Evolutionary conservation across 2,888 invertebrate species (phyloP), one percentile per base, ranked within the genome.

Genomic region (Synergus umbraculus): DNA sequence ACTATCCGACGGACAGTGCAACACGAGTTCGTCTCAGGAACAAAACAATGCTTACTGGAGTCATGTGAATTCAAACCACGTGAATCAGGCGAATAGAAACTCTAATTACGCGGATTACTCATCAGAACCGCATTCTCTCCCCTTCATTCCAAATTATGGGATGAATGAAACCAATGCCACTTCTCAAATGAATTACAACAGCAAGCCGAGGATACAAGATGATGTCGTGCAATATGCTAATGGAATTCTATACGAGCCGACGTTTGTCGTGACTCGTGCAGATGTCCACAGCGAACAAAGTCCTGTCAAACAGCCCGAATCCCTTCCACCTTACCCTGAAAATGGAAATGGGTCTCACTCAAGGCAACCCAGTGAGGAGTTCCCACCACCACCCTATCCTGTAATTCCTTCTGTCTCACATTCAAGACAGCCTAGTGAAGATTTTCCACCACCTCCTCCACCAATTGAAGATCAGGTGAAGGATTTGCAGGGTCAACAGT

Each of bases 371-470:
- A 93, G 93, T 85, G 93, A 93, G 85, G 93, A 94, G 65, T 93
- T 93, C 78, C 93, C 93, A 29, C 93, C 93, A 4, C 97, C 97
- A 0, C 97, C 97, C 0, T 97, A 97, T 90, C 97, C 97, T 1
- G 96, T 96, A 87, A 94, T 95, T 85, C 95, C 95, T 85, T 96
- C 97, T 0, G 95, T 94, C 0, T 94, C 95, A 78, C 97, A 97
- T 91, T 97, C 97, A 2, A 93, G 97, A 73, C 97, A 97, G 91
- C 95, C 96, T 0, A 97, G 97, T 91, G 97, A 97, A 92, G 97
- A 97, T 87, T 97, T 97, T 87, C 97, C 97, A 73, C 97, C 97
- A 7, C 97, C 97, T n/a, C 97, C 97, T 0, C 96, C 96, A 0
- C 96, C 96, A 0, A 94, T 96, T 69, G 96, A 96, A 84, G 92